phyloP scores from a whole-genome alignment of 2,113 vertebrate species.

The Heteronetta atricapilla region DNA sequence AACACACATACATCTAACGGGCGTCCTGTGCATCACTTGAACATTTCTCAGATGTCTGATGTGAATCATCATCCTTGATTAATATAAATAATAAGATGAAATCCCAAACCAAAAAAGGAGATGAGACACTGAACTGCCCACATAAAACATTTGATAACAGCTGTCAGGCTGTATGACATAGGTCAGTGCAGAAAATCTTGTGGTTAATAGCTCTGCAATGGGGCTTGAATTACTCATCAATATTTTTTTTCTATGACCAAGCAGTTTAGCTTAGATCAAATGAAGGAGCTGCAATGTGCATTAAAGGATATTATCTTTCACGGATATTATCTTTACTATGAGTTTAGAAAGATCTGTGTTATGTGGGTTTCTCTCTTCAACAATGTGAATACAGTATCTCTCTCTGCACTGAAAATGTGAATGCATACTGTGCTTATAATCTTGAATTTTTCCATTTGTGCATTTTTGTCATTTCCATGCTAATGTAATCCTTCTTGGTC shows the following conservation, averaged over 20 bases:
- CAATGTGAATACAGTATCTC: slow-evolving; percentile 47
- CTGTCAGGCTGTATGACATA: neutral
- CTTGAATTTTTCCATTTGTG: slow-evolving; percentile 51
- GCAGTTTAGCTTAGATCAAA: neutral
- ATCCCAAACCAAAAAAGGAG: slow-evolving; percentile 60
- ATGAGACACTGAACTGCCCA: slow-evolving; percentile 44
- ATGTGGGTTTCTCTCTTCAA: slow-evolving; percentile 16
- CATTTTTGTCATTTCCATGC: slow-evolving; percentile 18
- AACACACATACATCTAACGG: neutral
- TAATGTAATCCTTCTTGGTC: neutral
- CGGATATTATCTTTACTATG: neutral
- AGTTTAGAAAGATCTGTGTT: neutral
- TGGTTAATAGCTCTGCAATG: neutral
- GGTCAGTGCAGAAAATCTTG: neutral
- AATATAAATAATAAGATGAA: slow-evolving; percentile 35
- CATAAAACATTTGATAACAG: neutral
- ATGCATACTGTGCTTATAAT: slow-evolving; percentile 54
- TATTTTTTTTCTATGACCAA: neutral
- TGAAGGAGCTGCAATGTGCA: neutral
- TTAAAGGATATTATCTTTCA: neutral
- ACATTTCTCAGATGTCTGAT: slow-evolving; percentile 31
- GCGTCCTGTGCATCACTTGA: neutral
- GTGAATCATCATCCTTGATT: slow-evolving; percentile 34
- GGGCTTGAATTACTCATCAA: slow-evolving; percentile 27
- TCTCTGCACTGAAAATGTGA: slow-evolving; percentile 51